These are phyloP conservation scores for Microcebus lehilahytsara DNA, from an alignment of 2,113 vertebrate genomes.

Conservation along the genomic window DNA sequence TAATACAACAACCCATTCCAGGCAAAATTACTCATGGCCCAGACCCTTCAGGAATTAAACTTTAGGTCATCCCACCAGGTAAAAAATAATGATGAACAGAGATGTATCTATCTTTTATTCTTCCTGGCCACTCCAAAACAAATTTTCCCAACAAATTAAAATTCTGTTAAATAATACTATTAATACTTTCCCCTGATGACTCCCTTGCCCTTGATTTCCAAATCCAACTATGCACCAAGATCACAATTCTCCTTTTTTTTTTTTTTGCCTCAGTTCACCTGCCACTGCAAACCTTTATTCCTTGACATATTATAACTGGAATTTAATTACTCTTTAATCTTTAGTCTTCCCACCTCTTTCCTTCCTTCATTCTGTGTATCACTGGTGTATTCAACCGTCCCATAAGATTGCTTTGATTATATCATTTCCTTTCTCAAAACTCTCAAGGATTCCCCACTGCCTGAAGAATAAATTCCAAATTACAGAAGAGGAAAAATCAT, in stretches of 20 bases:
- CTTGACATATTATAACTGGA: not conserved
- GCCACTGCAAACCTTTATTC: not conserved
- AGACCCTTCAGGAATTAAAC: not conserved
- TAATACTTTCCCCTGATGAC: not conserved
- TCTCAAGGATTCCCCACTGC: not conserved
- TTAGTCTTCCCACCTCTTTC: not conserved
- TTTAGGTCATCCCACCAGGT: not conserved
- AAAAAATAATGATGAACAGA: not conserved
- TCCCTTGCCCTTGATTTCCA: not conserved
- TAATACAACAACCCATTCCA: not conserved
- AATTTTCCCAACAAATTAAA: not conserved
- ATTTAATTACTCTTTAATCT: not conserved
- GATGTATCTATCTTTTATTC: not conserved
- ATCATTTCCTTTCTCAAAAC: not conserved
- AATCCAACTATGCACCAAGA: not conserved
- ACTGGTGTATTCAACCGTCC: not conserved
- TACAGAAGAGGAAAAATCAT: not conserved
- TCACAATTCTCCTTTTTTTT: no score
- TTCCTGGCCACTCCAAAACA: not conserved
- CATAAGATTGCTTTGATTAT: not conserved
- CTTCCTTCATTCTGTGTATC: not conserved
- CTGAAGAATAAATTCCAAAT: not conserved
- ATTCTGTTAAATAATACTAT: not conserved
- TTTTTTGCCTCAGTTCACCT: not conserved
- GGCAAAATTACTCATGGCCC: not conserved